phyloP scores from a whole-genome alignment of 2,113 vertebrate species.

The Macaca nemestrina region DNA sequence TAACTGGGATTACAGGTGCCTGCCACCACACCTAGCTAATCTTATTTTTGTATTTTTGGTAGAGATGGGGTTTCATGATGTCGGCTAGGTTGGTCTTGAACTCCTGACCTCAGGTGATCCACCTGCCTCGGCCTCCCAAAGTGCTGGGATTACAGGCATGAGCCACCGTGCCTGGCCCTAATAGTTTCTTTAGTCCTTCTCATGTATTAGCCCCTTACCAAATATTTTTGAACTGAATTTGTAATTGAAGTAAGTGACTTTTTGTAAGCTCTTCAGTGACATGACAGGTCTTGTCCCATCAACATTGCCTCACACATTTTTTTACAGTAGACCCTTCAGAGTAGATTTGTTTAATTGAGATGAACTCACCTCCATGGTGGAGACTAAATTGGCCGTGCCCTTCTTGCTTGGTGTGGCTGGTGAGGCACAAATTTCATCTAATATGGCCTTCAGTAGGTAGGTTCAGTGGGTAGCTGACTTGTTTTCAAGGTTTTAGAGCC shows the following conservation, averaged over 20 bases:
- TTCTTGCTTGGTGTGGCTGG: not conserved
- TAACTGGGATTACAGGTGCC: no score
- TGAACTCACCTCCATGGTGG: not conserved
- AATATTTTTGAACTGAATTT: not conserved
- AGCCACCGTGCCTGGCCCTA: no score
- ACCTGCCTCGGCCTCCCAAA: no score
- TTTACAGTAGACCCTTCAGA: not conserved
- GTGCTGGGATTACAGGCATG: no score
- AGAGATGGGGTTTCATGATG: no score
- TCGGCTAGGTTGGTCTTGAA: no score
- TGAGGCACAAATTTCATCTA: rapidly evolving
- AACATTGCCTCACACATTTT: not conserved
- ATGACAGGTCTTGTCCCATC: not conserved
- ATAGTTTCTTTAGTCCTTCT: not conserved
- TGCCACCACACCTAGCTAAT: no score
- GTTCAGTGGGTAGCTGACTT: not conserved
- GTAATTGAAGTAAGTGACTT: not conserved
- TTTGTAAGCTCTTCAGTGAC: not conserved
- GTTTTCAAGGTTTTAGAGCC: not conserved
- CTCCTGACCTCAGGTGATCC: no score
- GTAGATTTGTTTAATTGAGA: not conserved
- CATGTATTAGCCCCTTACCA: not conserved
- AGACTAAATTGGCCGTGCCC: not conserved
- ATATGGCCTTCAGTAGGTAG: rapidly evolving
- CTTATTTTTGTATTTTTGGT: no score